Base-by-base conservation (phyloP, 2,888 invertebrate species). In the Theretra japonica region DNA sequence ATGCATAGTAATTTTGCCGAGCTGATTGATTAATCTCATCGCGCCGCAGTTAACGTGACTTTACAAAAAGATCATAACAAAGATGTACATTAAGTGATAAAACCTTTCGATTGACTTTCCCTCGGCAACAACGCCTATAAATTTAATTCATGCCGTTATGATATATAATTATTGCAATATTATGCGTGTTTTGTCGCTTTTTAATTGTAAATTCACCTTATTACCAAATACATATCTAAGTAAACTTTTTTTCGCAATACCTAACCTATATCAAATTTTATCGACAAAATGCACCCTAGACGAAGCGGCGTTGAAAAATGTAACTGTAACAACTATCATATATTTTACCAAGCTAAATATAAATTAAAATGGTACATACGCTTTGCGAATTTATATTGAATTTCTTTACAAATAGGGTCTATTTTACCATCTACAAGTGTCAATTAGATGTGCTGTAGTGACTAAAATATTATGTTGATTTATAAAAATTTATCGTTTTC, bases 181-280 rank as follows among this genome's bases (percentile, higher is more conserved):
- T 53, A 53, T 53, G 53, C 53, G 53, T 53, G 53, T 53, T 53
- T 53, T n/a, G 53, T 53, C 53, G 53, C 53, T 53, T 53, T 53
- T n/a, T n/a, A 53, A 53, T 53, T 53, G 53, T 53, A 53, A 53
- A 53, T 5, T 15, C 19, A 17, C n/a, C 53, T 53, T 53, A 53
- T 11, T 41, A 41, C 15, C 53, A n/a, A 53, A 53, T 53, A 53
- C 53, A 5, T 53, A 53, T n/a, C 53, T 53, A 53, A n/a, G n/a
- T 53, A 6, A 53, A 5, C 53, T n/a, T 53, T 41, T 28, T 19
- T n/a, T 53, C n/a, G 53, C 17, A 53, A 53, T n/a, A 53, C n/a
- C 53, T 53, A 53, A 53, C n/a, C 53, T 53, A 53, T 53, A 19
- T n/a, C 53, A 53, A 53, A 19, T 53, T 50, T 53, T 53, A 53